These are phyloP conservation scores for Drosophila lowei DNA, from an alignment of 1,140 invertebrate genomes.

Conservation along the genomic window DNA sequence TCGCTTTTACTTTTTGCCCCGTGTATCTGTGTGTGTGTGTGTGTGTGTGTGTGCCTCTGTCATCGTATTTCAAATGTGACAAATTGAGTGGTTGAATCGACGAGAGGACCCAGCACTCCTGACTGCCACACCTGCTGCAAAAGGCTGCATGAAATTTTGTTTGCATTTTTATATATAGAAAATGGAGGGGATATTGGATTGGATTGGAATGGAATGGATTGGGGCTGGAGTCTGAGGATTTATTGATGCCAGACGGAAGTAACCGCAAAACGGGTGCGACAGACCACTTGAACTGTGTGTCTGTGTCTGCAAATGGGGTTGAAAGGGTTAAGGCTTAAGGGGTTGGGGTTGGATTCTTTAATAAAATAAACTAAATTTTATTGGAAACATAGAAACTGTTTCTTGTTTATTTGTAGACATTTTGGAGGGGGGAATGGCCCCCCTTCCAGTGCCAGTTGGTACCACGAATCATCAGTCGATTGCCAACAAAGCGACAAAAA, in stretches of 20 bases:
- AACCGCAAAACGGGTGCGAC: conserved; percentile 60
- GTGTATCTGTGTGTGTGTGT: conserved; percentile 9
- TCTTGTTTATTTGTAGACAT: too few relatives aligned
- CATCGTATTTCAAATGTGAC: conserved; percentile 79
- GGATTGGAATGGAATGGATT: too few relatives aligned
- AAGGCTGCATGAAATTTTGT: conserved; percentile 68
- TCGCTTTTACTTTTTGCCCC: conserved; percentile 42
- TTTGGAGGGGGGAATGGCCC: not conserved
- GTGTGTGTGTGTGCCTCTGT: conserved; percentile 37
- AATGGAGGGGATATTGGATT: conserved; percentile 4
- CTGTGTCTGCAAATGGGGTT: too few relatives aligned
- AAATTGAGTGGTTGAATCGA: conserved; percentile 65
- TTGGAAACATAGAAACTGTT: too few relatives aligned
- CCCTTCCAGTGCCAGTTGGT: conserved; percentile 15
- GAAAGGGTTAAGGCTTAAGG: too few relatives aligned
- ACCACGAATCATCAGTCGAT: conserved; percentile 3
- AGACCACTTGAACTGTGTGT: conserved; percentile 29
- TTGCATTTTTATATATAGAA: conserved; percentile 76
- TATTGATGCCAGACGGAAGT: conserved; percentile 53
- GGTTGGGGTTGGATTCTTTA: too few relatives aligned
- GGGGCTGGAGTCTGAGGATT: conserved; percentile 19
- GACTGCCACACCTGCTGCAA: conserved; percentile 37
- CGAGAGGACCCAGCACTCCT: conserved; percentile 21
- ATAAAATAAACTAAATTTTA: too few relatives aligned
- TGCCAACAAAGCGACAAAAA: conserved; percentile 17